Evolutionary conservation across 1,140 invertebrate genomes (phyloP).

Genomic region (Sarcophaga peregrina): DNA sequence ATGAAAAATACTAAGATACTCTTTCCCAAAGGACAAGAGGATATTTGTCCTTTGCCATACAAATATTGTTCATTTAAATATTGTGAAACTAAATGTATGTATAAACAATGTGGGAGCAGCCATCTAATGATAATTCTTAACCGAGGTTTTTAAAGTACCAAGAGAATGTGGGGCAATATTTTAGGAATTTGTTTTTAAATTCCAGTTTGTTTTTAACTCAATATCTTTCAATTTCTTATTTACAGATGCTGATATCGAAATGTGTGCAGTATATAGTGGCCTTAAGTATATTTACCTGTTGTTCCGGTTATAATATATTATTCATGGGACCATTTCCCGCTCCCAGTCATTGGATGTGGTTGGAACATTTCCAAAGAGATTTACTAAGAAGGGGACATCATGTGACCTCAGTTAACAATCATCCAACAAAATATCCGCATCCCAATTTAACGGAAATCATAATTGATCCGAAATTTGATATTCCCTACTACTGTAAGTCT

Average conservation of each 20-base stretch:
- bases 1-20: too few species aligned
- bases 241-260: neutral
- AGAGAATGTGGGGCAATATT: too few species aligned
- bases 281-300: neutral
- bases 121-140: too few species aligned
- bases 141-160: too few species aligned
- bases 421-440: conserved; percentile 64
- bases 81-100: too few species aligned
- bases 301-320: conserved; percentile 55
- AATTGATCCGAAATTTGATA: conserved; percentile 68
- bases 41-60: too few species aligned
- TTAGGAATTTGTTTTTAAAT: too few species aligned
- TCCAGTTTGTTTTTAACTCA: neutral
- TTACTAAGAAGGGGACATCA: conserved; percentile 72
- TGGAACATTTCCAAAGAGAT: conserved; percentile 69
- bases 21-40: too few species aligned
- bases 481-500: conserved; percentile 67
- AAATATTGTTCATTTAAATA: too few species aligned
- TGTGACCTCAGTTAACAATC: conserved; percentile 71
- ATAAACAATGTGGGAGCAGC: too few species aligned
- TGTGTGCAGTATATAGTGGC: neutral
- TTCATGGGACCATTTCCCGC: conserved; percentile 65
- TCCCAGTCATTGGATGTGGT: conserved; percentile 69
- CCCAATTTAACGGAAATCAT: conserved; percentile 69
- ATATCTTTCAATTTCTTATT: neutral